Evolutionary conservation across 2,888 invertebrate genomes (phyloP).

Genomic region (Pristionchus arcanus): DNA sequence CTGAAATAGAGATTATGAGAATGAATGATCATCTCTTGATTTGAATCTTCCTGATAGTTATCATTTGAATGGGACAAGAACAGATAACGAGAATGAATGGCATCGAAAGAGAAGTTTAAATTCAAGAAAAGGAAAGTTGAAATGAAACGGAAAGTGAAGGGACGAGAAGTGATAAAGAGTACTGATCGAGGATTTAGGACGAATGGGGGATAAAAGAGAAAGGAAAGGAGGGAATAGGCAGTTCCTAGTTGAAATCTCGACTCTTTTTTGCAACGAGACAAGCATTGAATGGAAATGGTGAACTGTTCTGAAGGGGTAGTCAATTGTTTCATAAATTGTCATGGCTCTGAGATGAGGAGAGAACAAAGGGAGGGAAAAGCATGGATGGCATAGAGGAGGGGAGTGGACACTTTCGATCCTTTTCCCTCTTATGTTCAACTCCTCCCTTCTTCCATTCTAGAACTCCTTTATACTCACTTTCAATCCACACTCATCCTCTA

Average conservation of each 20-base stretch:
- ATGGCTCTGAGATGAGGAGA: conserved; percentile 15
- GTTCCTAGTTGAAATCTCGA: neutral
- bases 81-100: neutral
- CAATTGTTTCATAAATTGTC: conserved; percentile 23
- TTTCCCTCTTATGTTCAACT: neutral
- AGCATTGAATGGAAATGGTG: neutral
- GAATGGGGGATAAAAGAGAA: conserved; percentile 20
- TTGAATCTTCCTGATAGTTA: neutral
- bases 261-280: neutral
- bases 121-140: conserved; percentile 14
- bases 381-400: conserved; percentile 1
- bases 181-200: conserved; percentile 45
- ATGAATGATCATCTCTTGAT: neutral
- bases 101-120: neutral
- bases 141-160: conserved; percentile 41
- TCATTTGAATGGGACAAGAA: conserved; percentile 3
- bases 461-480: conserved; percentile 43
- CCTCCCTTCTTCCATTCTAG: neutral
- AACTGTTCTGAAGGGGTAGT: neutral
- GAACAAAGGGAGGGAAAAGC: conserved; percentile 38
- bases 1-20: conserved; percentile 4
- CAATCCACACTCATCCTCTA: conserved; percentile 11
- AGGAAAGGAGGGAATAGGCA: neutral
- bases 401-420: conserved; percentile 38
- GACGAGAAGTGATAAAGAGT: conserved; percentile 27